Evolutionary conservation across 2,888 invertebrate species (phyloP).

Genomic region (Oxystoma pomonae): DNA sequence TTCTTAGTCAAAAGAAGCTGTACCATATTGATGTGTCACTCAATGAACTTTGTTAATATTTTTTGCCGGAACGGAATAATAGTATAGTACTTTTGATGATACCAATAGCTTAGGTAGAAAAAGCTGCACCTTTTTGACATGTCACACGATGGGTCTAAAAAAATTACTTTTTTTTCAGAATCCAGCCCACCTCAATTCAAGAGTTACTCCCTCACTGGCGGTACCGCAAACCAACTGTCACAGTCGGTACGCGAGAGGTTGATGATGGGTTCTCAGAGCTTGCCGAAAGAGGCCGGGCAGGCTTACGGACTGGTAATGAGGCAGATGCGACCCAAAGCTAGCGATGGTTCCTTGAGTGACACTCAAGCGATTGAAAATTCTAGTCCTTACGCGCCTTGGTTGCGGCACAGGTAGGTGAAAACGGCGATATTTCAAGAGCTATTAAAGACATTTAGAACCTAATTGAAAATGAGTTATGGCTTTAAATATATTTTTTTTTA

Average conservation of each 20-base stretch:
- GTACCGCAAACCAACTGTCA: constrained; percentile 80
- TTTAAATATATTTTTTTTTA: constrained; percentile 8
- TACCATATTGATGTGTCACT: no score
- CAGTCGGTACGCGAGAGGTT: constrained; percentile 81
- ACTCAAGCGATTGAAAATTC: constrained; percentile 81
- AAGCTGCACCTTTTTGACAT: no score
- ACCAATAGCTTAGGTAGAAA: no score
- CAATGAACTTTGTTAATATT: no score
- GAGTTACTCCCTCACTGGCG: constrained; percentile 80
- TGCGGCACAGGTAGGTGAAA: constrained; percentile 67
- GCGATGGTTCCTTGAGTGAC: constrained; percentile 82
- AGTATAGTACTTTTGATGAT: no score
- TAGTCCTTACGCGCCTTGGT: constrained; percentile 81
- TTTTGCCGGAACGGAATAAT: no score
- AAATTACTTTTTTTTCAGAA: constrained; percentile 53
- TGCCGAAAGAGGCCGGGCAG: constrained; percentile 62
- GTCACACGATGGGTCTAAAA: no score
- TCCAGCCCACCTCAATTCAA: constrained; percentile 74
- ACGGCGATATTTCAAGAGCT: background rate
- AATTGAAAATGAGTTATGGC: no score
- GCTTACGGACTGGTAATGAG: constrained; percentile 46
- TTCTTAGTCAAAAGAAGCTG: no score
- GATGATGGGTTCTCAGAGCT: constrained; percentile 79
- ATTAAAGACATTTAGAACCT: no score
- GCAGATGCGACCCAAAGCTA: constrained; percentile 47